Evolutionary conservation across 2,888 invertebrate species (phyloP).

Genomic region (Leptothorax acervorum): DNA sequence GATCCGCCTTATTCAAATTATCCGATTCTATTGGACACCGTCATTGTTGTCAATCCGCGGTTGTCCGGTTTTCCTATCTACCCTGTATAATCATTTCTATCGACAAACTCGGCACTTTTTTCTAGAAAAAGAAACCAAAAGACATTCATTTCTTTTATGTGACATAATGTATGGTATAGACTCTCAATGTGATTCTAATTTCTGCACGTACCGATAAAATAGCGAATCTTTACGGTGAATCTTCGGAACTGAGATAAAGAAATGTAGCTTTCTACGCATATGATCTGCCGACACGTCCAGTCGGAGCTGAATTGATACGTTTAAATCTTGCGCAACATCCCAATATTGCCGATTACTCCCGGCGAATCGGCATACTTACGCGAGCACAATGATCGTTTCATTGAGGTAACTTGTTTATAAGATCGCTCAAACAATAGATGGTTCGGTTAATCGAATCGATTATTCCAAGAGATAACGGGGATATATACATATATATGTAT

Average conservation of each 20-base stretch:
- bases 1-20: not conserved
- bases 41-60: not conserved
- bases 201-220: slow-evolving; percentile 61
- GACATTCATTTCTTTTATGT: slow-evolving; percentile 73
- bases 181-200: slow-evolving; percentile 58
- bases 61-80: slow-evolving; percentile 64
- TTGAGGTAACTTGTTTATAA: slow-evolving; percentile 24
- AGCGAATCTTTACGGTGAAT: slow-evolving; percentile 45
- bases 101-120: slow-evolving; percentile 57
- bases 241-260: slow-evolving; percentile 27
- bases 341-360: not conserved
- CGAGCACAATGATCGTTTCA: slow-evolving; percentile 22
- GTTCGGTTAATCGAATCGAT: slow-evolving; percentile 67
- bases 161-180: slow-evolving; percentile 67
- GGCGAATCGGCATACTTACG: slow-evolving; percentile 26
- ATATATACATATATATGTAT: slow-evolving; percentile 33
- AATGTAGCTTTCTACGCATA: slow-evolving; percentile 34
- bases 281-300: slow-evolving; percentile 5
- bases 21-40: not conserved
- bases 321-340: slow-evolving; percentile 19
- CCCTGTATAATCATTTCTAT: slow-evolving; percentile 66
- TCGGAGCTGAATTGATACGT: slow-evolving; percentile 43
- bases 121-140: slow-evolving; percentile 59
- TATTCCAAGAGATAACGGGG: slow-evolving; percentile 55
- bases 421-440: slow-evolving; percentile 22